Base-by-base conservation (phyloP, 1,140 invertebrate genomes). In the Bathynomus jamesi region DNA sequence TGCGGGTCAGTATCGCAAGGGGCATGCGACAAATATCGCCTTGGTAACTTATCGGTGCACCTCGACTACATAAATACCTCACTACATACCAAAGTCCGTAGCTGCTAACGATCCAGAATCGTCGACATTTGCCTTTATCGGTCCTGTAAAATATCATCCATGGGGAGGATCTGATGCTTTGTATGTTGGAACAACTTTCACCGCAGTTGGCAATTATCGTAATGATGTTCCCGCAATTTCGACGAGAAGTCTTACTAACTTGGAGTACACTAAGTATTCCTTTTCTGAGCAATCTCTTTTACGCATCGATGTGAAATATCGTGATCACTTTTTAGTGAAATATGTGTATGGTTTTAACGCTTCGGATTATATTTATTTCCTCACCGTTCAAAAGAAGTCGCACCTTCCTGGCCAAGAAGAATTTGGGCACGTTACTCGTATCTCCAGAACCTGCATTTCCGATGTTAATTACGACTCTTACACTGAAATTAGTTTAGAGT, bases 311-410 rank as follows among this genome's bases (percentile, higher is more conserved):
- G 93, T 95, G 11, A 95, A 95, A 80, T 95, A 95, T 82, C 87
- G 93, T 70, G 94, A 96, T 83, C 93, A 95, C 81, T 96, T 95
- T 83, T 84, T 96, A 7, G 93, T 99, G 25, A 89, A 93, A 79
- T 98, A 98, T 82, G 87, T 97, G 2, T 96, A 96, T 83, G 95
- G 95, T 11, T 98, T 99, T 80, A 93, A 95, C 82, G 92, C 93
- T 2, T 93, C 90, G 78, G 90, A 93, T 72, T 97, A 94, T 83
- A 93, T 94, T 3, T 98, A 98, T 82, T 96, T 98, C 84, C 87
- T 96, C 13, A 88, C 96, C 53, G 93, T 97, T 25, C 96, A 99
- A 82, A 95, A 95, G 81, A 89, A 91, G 78, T 94, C 92, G 4
- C 91, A 93, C 80, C 85, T 95, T 27, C 89, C 93, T 17, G 90